phyloP scores from a whole-genome alignment of 2,888 invertebrate species.

The Prenolepis imparis region DNA sequence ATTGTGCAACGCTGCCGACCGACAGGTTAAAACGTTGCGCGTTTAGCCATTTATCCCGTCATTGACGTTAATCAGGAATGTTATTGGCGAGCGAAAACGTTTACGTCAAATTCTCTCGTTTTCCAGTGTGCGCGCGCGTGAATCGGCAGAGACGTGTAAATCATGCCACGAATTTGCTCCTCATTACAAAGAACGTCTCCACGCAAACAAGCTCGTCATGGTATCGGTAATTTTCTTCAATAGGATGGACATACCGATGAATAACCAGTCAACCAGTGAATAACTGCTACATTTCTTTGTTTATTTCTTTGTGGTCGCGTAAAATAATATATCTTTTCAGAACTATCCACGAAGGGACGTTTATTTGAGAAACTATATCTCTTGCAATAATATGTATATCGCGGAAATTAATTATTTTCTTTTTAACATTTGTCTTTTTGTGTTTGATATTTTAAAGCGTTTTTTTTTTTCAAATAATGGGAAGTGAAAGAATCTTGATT shows the following conservation, averaged over 20 bases:
- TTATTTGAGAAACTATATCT: not conserved
- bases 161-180: constrained; percentile 38
- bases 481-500: constrained; percentile 22
- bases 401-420: not conserved
- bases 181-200: constrained; percentile 17
- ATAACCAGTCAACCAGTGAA: constrained; percentile 19
- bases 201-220: constrained; percentile 31
- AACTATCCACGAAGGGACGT: not conserved
- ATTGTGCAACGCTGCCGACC: constrained; percentile 67
- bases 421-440: not conserved
- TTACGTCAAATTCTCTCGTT: not conserved
- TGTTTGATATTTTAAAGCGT: not conserved
- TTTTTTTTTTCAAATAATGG: constrained; percentile 11
- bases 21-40: constrained; percentile 62
- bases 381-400: not conserved
- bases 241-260: not conserved
- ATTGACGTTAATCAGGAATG: constrained; percentile 70
- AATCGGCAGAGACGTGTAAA: constrained; percentile 47
- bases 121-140: constrained; percentile 14
- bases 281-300: not conserved
- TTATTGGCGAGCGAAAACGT: constrained; percentile 32
- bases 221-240: not conserved
- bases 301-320: not conserved
- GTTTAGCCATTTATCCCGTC: constrained; percentile 75
- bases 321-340: constrained; percentile 17